Percentiles rank a stretch among this genome's conserved stretches.
phyloP scores from a whole-genome alignment of 2,113 vertebrate genomes.

The Ia io region DNA sequence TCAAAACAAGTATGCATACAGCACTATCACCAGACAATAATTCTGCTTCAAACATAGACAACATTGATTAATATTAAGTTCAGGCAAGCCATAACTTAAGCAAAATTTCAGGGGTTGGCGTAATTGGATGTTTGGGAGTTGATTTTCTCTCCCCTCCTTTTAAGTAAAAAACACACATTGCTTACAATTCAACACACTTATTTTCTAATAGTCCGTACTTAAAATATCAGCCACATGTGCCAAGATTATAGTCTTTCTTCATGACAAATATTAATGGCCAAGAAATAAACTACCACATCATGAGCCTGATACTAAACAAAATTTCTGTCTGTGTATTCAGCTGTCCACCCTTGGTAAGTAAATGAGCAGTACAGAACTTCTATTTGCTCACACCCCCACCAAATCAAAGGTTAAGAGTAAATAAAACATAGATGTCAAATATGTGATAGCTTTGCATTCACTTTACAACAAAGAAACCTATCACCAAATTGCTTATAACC shows the following conservation, averaged over 20 bases:
- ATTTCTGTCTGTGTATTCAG: background rate
- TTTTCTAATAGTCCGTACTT: background rate
- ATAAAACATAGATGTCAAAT: background rate
- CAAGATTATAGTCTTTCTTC: background rate
- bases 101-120: background rate
- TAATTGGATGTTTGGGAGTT: background rate
- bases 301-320: background rate
- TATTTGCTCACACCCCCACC: background rate
- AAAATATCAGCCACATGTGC: background rate
- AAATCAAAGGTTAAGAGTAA: background rate
- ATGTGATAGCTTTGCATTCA: background rate
- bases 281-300: background rate
- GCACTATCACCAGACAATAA: constrained; percentile 73
- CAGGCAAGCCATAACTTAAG: constrained; percentile 67
- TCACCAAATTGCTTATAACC: background rate
- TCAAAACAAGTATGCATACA: constrained; percentile 49
- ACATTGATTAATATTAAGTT: constrained; percentile 62
- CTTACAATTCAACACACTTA: background rate
- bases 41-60: constrained; percentile 75
- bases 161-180: background rate
- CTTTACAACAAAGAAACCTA: background rate
- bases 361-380: background rate
- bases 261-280: background rate
- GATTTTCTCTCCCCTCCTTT: background rate
- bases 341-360: background rate